phyloP scores from a whole-genome alignment of 2,113 vertebrate genomes.

The Cavia aperea region DNA sequence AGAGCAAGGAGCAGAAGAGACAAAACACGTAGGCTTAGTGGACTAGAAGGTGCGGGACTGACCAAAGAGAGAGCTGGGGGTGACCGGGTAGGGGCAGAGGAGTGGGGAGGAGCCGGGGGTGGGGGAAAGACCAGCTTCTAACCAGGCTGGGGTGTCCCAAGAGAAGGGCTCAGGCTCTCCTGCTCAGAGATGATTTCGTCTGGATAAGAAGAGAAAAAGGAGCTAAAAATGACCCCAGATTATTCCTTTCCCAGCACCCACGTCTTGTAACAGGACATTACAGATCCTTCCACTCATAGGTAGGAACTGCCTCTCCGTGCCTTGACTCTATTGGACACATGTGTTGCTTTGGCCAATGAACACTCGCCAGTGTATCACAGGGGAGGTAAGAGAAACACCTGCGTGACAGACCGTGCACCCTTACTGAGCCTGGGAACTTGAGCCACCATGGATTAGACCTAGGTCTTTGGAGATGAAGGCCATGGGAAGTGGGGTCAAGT shows the following conservation, averaged over 20 bases:
- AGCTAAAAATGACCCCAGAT: not conserved
- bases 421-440: not conserved
- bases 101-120: not conserved
- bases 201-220: not conserved
- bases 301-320: not conserved
- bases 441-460: not conserved
- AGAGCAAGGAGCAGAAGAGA: not conserved
- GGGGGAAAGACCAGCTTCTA: not conserved
- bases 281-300: not conserved
- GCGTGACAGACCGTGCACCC: not conserved
- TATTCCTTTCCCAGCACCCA: not conserved
- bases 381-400: not conserved
- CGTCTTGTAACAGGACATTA: not conserved
- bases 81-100: not conserved
- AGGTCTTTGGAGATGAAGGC: not conserved
- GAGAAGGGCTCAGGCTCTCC: not conserved
- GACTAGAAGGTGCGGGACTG: not conserved
- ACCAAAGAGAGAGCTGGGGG: not conserved
- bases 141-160: not conserved
- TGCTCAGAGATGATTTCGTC: rapidly evolving
- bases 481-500: rapidly evolving
- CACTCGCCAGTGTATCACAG: rapidly evolving
- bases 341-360: not conserved
- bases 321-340: rapidly evolving
- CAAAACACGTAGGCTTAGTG: not conserved